Conservation (phyloP, 1,140 invertebrate species). For the Nasonia giraulti region DNA sequence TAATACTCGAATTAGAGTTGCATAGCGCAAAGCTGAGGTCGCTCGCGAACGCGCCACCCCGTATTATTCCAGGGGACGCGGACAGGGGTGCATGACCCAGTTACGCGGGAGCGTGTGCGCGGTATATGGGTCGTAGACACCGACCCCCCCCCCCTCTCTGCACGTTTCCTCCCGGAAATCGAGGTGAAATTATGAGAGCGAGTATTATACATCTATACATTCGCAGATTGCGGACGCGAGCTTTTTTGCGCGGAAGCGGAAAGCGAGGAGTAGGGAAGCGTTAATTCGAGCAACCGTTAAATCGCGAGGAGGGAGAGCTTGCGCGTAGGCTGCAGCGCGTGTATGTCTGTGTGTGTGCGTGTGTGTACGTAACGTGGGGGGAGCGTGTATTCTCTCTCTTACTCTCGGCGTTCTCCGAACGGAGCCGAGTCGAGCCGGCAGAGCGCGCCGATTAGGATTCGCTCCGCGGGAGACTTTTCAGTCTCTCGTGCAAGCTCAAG, state of each 20-base stretch:
- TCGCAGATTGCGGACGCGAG: background rate
- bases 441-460: slow-evolving; percentile 7
- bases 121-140: slow-evolving; percentile 70
- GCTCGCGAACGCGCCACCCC: slow-evolving; percentile 57
- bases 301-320: background rate
- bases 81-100: slow-evolving; percentile 68
- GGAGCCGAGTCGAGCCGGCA: background rate
- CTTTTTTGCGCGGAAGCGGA: background rate
- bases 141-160: slow-evolving; percentile 52
- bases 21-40: background rate
- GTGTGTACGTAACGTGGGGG: no score
- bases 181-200: background rate
- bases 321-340: background rate
- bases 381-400: background rate
- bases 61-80: slow-evolving; percentile 69
- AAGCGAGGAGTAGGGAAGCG: background rate
- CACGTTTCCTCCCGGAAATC: background rate
- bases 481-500: slow-evolving; percentile 9
- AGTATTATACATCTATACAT: no score
- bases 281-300: background rate
- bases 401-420: background rate
- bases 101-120: slow-evolving; percentile 65
- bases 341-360: no score
- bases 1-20: no score
- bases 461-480: background rate